Evolutionary conservation across 2,888 invertebrate genomes (phyloP).

Genomic region (Stictocephala bisonia): DNA sequence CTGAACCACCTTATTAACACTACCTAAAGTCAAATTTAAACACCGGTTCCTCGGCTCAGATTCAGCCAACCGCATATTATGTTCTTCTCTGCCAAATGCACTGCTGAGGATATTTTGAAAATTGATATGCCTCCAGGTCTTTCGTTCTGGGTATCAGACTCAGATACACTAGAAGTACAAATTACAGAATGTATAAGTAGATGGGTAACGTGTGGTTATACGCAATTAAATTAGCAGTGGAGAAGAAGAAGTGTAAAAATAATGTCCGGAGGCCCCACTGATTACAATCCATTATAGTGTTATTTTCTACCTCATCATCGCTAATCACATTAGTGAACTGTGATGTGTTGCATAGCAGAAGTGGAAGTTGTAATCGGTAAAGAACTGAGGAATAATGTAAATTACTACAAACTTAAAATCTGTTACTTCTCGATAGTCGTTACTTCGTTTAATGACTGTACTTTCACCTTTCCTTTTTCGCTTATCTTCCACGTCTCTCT

Average conservation of each 20-base stretch:
- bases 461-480: too few relatives aligned
- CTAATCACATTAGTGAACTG: background rate
- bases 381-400: too few relatives aligned
- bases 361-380: too few relatives aligned
- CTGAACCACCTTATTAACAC: conserved; percentile 12
- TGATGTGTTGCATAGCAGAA: too few relatives aligned
- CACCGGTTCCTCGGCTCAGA: conserved; percentile 21
- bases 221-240: conserved; percentile 15
- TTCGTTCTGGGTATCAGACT: background rate
- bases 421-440: too few relatives aligned
- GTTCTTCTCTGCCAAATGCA: conserved; percentile 9
- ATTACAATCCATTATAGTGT: background rate
- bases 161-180: background rate
- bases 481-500: too few relatives aligned
- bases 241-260: too few relatives aligned
- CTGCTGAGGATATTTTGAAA: background rate
- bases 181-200: conserved; percentile 35
- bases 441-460: too few relatives aligned
- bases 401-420: too few relatives aligned
- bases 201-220: conserved; percentile 11
- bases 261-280: conserved; percentile 4
- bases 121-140: conserved; percentile 18
- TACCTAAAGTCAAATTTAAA: conserved; percentile 10
- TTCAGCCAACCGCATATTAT: conserved; percentile 4
- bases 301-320: conserved; percentile 25